Evolutionary conservation across 2,113 vertebrate genomes (phyloP), one percentile per base, ranked within the genome.

Genomic region (Salvelinus alpinus): DNA sequence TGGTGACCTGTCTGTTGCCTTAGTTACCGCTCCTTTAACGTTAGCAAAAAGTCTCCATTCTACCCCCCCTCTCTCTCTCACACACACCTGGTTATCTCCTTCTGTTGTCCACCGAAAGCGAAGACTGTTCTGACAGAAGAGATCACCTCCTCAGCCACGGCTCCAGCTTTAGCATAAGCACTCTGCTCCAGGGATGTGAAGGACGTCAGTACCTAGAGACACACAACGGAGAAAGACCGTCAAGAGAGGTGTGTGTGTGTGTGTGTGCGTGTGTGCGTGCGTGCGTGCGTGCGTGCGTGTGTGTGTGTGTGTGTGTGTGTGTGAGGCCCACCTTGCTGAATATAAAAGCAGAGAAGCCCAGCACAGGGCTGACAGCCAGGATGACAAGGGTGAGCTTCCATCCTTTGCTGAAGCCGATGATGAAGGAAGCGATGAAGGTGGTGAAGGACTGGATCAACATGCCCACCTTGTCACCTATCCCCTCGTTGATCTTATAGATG

Each of bases 311-410:
- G 64, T 20, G 31, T 9, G 34, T 38, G 38, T 38, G 64, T 27
- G 64, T 66, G 64, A 31, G 18, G 8, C 90, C 27, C 72, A 95
- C 97, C 94, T 96, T 99, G 80, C 94, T 93, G 90, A 96, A 98
- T 62, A 97, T 0, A 0, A 92, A 96, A 7, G 95, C 92, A 13
- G 96, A 96, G n/a, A 98, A 60, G 64, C 93, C 96, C 70, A 99
- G 90, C 22, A 95, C 82, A 3, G 97, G 98, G 84, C 98, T 99
- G 84, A 97, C 91, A 73, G 97, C 92, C 81, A 99, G 88, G 83
- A 99, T 97, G 88, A 99, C 97, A 3, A 99, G 93, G 14, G 98
- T 99, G 78, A 99, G 92, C 85, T 99, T 98, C 98, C 98, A 99
- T 77, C 97, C 97, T 92, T 93, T 91, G 78, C 75, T 12, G 81